A percentile compares a stretch with the other conserved stretches of the same genome.
Evolutionary conservation across 2,113 vertebrate genomes (phyloP).

Genomic region (Electrona antarctica): DNA sequence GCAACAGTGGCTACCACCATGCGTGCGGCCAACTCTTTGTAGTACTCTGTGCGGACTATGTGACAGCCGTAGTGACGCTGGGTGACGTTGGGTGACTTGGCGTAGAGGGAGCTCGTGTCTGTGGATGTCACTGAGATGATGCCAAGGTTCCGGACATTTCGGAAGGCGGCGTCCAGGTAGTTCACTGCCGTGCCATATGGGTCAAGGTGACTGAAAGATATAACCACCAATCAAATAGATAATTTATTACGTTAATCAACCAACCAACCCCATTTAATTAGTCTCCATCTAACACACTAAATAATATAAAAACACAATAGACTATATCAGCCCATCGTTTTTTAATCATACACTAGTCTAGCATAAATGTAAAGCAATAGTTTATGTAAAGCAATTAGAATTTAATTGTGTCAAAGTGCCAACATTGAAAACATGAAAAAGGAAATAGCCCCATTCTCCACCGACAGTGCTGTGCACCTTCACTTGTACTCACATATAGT

Average conservation of each 20-base stretch:
- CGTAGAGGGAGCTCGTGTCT: constrained; percentile 91
- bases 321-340: background rate
- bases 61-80: constrained; percentile 91
- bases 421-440: background rate
- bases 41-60: constrained; percentile 95
- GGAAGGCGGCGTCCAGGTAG: constrained; percentile 94
- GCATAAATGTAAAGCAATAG: too few species aligned
- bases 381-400: too few species aligned
- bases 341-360: background rate
- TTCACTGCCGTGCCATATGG: constrained; percentile 94
- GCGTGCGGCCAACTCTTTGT: constrained; percentile 91
- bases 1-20: constrained; percentile 87
- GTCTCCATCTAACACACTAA: background rate
- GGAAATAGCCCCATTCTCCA: background rate
- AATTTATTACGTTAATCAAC: background rate
- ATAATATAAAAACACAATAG: background rate
- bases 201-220: constrained; percentile 88
- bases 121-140: constrained; percentile 95
- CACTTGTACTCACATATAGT: constrained; percentile 90
- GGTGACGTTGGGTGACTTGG: constrained; percentile 91
- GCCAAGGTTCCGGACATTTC: constrained; percentile 92
- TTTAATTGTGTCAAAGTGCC: too few species aligned
- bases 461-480: too few species aligned
- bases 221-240: constrained; percentile 14
- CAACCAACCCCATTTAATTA: background rate